These are phyloP conservation scores for Cylindroiulus punctatus DNA, from an alignment of 2,888 invertebrate genomes.

Conservation along the genomic window DNA sequence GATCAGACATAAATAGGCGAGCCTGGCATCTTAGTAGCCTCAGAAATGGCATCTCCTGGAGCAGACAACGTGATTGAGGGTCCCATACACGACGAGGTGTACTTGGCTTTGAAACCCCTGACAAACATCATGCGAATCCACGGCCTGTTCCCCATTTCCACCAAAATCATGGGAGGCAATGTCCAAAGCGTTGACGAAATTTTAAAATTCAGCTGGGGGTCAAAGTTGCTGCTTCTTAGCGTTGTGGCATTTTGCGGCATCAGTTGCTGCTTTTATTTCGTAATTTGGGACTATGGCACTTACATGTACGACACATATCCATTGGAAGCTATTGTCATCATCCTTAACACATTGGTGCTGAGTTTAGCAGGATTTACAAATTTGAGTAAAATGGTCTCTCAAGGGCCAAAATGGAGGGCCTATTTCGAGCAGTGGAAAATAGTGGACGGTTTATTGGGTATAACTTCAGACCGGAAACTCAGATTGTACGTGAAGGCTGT, in stretches of 20 bases:
- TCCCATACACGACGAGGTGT: background rate
- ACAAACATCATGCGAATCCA: constrained; percentile 18
- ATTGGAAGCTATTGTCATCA: background rate
- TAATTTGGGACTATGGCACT: background rate
- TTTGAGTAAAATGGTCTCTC: background rate
- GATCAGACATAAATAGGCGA: background rate
- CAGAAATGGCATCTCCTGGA: background rate
- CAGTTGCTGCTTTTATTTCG: background rate
- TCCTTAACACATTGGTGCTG: background rate
- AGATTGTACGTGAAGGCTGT: background rate
- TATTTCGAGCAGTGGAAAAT: background rate
- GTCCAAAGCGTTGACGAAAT: background rate
- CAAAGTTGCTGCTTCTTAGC: background rate
- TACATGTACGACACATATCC: background rate
- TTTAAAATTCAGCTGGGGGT: background rate
- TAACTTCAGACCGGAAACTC: background rate
- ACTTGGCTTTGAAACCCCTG: background rate
- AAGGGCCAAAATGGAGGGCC: background rate
- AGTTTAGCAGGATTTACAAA: background rate
- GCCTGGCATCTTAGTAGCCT: background rate
- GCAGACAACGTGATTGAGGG: background rate
- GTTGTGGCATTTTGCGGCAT: background rate
- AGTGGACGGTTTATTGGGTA: background rate
- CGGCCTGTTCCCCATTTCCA: background rate
- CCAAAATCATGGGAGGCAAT: background rate